phyloP scores from a whole-genome alignment of 1,140 invertebrate species.

The Contarinia nasturtii region DNA sequence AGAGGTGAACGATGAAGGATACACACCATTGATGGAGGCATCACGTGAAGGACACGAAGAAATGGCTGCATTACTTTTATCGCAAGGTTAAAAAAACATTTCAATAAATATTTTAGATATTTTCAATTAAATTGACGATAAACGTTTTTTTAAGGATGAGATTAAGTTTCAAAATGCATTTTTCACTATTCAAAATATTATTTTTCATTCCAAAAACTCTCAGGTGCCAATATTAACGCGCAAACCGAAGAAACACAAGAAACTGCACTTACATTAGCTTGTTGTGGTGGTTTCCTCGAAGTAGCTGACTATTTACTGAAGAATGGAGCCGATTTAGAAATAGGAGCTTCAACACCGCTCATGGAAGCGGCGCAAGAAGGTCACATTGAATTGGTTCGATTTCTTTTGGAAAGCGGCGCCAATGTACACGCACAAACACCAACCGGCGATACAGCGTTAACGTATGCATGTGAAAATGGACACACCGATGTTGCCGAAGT shows the following conservation, averaged over 20 bases:
- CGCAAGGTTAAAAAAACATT: slow-evolving; percentile 58
- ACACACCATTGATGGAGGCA: slow-evolving; percentile 98
- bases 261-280: slow-evolving; percentile 89
- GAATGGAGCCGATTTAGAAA: slow-evolving; percentile 85
- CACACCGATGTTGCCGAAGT: slow-evolving; percentile 87
- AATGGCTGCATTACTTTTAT: slow-evolving; percentile 87
- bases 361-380: slow-evolving; percentile 98
- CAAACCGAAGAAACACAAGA: slow-evolving; percentile 98
- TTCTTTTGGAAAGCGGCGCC: slow-evolving; percentile 65
- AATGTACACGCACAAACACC: slow-evolving; percentile 86
- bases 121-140: no score
- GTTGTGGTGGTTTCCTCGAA: slow-evolving; percentile 92
- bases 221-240: slow-evolving; percentile 89
- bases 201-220: not conserved
- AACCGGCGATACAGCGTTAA: slow-evolving; percentile 91
- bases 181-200: no score
- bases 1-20: slow-evolving; percentile 99
- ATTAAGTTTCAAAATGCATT: no score
- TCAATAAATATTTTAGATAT: no score
- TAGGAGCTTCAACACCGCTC: slow-evolving; percentile 89
- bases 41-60: slow-evolving; percentile 95
- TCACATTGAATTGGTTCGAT: slow-evolving; percentile 81
- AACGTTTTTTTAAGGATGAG: no score
- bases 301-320: slow-evolving; percentile 94
- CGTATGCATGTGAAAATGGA: slow-evolving; percentile 92